These are phyloP conservation scores for Bombus superbus DNA, from an alignment of 1,140 invertebrate genomes.

Conservation along the genomic window DNA sequence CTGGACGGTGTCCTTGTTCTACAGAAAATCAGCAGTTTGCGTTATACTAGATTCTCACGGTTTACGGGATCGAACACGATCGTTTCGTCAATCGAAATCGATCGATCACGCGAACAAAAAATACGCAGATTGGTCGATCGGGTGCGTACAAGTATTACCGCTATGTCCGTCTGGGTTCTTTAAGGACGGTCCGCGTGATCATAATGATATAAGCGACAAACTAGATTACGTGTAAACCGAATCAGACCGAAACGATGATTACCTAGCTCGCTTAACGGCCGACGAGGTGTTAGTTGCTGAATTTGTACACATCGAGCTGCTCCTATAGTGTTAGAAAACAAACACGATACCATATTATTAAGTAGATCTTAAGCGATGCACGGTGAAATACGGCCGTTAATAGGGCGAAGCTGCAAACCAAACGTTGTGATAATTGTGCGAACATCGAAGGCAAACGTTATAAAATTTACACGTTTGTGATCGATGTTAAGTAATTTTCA, in stretches of 20 bases:
- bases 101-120: not conserved
- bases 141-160: not conserved
- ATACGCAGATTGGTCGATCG: constrained; percentile 11
- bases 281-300: constrained; percentile 82
- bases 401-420: not conserved
- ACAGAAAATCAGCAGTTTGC: constrained; percentile 22
- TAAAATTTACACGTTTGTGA: not conserved
- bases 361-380: constrained; percentile 9
- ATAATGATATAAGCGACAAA: constrained; percentile 1
- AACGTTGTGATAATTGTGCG: not conserved
- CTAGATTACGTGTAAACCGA: constrained; percentile 31
- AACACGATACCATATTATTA: constrained; percentile 44
- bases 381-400: not conserved
- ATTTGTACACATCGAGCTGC: constrained; percentile 78
- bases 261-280: constrained; percentile 80
- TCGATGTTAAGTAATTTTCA: not conserved
- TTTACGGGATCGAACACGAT: not conserved
- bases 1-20: constrained; percentile 87
- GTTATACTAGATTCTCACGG: not conserved
- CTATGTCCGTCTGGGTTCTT: not conserved
- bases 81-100: not conserved
- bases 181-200: constrained; percentile 9
- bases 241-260: constrained; percentile 64
- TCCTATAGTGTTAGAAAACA: constrained; percentile 74
- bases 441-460: not conserved